phyloP scores from a whole-genome alignment of 2,888 invertebrate species.

The Leistus spinibarbis region DNA sequence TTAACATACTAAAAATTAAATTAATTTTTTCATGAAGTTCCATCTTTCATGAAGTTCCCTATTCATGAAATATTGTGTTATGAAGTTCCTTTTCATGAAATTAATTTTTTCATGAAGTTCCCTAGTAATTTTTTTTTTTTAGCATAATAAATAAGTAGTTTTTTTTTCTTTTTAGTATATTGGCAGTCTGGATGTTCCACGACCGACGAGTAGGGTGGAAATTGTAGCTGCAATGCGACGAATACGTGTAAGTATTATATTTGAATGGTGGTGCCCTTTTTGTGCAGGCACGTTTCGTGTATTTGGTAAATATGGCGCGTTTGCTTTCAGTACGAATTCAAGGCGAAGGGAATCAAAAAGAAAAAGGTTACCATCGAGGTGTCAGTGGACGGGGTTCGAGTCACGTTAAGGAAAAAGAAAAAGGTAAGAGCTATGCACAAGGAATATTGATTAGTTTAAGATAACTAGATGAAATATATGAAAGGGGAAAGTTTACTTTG shows the following conservation, averaged over 20 bases:
- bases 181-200: conserved; percentile 95
- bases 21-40: no score
- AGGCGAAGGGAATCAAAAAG: conserved; percentile 96
- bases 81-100: no score
- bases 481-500: no score
- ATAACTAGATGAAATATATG: no score
- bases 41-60: no score
- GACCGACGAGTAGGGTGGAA: conserved; percentile 95
- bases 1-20: no score
- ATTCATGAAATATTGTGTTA: no score
- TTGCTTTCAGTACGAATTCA: conserved; percentile 92
- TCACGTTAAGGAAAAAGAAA: conserved; percentile 83
- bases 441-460: not conserved
- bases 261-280: not conserved
- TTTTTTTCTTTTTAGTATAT: conserved; percentile 83
- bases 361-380: conserved; percentile 95
- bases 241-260: conserved; percentile 84
- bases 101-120: not conserved
- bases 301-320: conserved; percentile 1
- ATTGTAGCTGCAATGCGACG: conserved; percentile 99
- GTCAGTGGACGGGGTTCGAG: conserved; percentile 93
- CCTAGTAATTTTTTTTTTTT: not conserved
- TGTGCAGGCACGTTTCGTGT: not conserved
- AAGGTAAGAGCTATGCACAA: conserved; percentile 55
- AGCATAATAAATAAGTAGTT: conserved; percentile 5